Percentiles rank a stretch among this genome's conserved stretches.
These are phyloP conservation scores for Tinamus guttatus DNA, from an alignment of 2,113 vertebrate species.

Conservation along the genomic window DNA sequence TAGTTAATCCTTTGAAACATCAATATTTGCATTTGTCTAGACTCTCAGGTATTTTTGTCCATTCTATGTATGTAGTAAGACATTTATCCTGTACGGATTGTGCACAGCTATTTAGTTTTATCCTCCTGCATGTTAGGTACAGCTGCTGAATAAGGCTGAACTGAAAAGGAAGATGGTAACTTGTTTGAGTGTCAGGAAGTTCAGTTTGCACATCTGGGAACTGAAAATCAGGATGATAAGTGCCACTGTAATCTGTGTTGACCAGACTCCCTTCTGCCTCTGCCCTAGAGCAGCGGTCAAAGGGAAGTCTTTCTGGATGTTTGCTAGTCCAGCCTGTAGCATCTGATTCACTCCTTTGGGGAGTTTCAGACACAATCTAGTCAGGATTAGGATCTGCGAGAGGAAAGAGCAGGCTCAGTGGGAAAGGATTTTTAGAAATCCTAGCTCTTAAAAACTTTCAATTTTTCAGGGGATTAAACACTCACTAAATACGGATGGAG, in stretches of 20 bases:
- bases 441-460: background rate
- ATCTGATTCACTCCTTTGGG: background rate
- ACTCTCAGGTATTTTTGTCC: constrained; percentile 51
- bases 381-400: background rate
- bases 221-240: background rate
- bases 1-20: background rate
- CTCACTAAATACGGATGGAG: background rate
- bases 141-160: background rate
- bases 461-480: background rate
- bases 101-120: background rate
- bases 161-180: background rate
- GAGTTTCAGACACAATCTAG: background rate
- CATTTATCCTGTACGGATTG: background rate
- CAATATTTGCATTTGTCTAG: constrained; percentile 32
- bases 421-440: background rate
- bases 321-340: background rate
- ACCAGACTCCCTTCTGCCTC: background rate
- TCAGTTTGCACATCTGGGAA: background rate
- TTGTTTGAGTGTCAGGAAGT: background rate
- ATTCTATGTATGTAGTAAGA: background rate
- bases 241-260: background rate
- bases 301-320: background rate
- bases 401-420: background rate
- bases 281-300: background rate
- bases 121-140: background rate